These are phyloP conservation scores for Nemotelus pantherinus DNA, from an alignment of 2,888 invertebrate genomes.

Conservation along the genomic window DNA sequence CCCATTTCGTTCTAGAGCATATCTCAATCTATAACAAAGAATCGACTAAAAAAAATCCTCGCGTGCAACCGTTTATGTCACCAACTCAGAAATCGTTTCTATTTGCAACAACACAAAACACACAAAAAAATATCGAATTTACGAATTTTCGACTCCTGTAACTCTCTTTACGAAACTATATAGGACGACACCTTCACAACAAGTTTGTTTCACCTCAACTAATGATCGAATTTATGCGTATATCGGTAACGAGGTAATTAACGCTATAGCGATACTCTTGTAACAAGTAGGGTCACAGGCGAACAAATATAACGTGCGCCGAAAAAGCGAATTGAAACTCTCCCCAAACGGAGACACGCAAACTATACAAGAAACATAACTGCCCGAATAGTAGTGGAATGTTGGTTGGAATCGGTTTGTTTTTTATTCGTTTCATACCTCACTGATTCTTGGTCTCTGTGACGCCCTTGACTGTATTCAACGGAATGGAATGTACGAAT, in stretches of 20 bases:
- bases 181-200: too few relatives aligned
- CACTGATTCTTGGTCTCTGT: background rate
- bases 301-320: too few relatives aligned
- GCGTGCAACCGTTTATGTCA: background rate
- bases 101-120: too few relatives aligned
- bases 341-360: background rate
- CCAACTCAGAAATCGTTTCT: background rate
- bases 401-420: background rate
- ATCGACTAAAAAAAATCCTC: background rate
- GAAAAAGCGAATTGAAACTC: too few relatives aligned
- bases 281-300: background rate
- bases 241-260: background rate
- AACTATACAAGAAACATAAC: background rate
- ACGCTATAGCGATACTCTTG: background rate
- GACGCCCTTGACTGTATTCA: background rate
- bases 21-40: background rate
- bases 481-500: background rate
- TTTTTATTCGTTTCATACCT: background rate
- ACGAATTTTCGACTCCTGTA: too few relatives aligned
- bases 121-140: too few relatives aligned
- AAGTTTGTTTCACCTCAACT: too few relatives aligned
- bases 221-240: background rate
- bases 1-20: conserved; percentile 5
- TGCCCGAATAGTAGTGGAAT: too few relatives aligned
- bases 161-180: too few relatives aligned